Evolutionary conservation across 2,888 invertebrate species (phyloP), one percentile per base, ranked within the genome.

Genomic region (Ochlodes sylvanus): DNA sequence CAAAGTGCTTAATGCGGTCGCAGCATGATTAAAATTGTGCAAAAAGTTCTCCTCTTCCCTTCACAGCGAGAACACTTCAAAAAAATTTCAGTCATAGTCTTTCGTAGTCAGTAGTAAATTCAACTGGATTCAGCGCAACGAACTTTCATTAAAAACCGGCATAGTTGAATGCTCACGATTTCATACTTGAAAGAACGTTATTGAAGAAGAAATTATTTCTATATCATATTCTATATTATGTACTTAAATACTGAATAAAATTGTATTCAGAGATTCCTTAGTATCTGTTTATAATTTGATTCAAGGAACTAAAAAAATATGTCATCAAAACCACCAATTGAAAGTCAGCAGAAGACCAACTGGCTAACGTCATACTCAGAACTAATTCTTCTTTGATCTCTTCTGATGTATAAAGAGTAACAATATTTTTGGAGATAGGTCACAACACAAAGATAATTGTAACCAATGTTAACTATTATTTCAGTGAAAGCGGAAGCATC

Each of bases 41-140:
- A 41, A 41, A 52, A 64, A 38, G 19, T 21, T 47, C 50, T 58
- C 17, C 58, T 52, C 52, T 15, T 50, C n/a, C n/a, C 32, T 58
- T 65, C 41, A 38, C 52, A 38, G 7, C 10, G n/a, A 65, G 42
- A 38, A 41, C 58, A n/a, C 58, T 60, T 54, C 14, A 66, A 63
- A 63, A 44, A 63, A 58, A 15, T 41, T 60, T 55, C 27, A 63
- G 32, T 56, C 56, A 42, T 32, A 27, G 42, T 42, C 21, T 58
- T 52, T 12, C 12, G 57, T 52, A 66, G 17, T 41, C 58, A 50
- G 50, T 15, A n/a, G 27, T 38, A 42, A 66, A 66, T 41, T 57
- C 12, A n/a, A 50, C 47, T 62, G 61, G 27, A 65, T 58, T 58
- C 47, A 34, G 58, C 50, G 41, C 65, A 58, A 14, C 52, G 27